Evolutionary conservation across 2,797 vertebrate species (phyloP).

Genomic region (Limnodromus scolopaceus): DNA sequence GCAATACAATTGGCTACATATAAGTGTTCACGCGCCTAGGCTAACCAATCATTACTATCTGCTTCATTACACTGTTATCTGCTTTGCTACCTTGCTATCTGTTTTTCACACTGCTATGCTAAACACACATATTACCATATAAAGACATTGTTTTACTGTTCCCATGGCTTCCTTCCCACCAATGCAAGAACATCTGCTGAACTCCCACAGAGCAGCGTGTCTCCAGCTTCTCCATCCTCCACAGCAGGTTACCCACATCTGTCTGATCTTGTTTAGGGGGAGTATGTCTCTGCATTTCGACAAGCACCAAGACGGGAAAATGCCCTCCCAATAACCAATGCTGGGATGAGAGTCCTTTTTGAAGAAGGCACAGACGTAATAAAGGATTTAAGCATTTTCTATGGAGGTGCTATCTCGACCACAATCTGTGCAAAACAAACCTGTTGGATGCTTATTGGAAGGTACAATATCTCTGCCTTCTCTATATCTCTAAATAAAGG

Average conservation of each 20-base stretch:
- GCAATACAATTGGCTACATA: too few relatives aligned
- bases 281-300: slow-evolving; percentile 86
- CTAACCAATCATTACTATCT: too few relatives aligned
- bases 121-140: too few relatives aligned
- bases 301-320: slow-evolving; percentile 87
- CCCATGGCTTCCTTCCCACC: too few relatives aligned
- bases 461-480: slow-evolving; percentile 69
- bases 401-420: slow-evolving; percentile 81
- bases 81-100: too few relatives aligned
- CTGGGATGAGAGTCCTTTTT: slow-evolving; percentile 89
- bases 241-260: background rate
- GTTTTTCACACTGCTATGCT: too few relatives aligned
- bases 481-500: background rate
- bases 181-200: too few relatives aligned
- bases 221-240: too few relatives aligned
- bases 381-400: slow-evolving; percentile 85
- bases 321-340: slow-evolving; percentile 83
- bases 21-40: too few relatives aligned
- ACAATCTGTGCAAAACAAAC: slow-evolving; percentile 77
- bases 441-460: slow-evolving; percentile 76
- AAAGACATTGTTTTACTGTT: too few relatives aligned
- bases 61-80: too few relatives aligned
- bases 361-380: slow-evolving; percentile 77
- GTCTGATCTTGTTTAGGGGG: slow-evolving; percentile 78
- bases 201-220: too few relatives aligned